Percentiles rank a stretch among this genome's conserved stretches.
phyloP scores from a whole-genome alignment of 2,797 vertebrate genomes.

The Pantherophis vulpinus region DNA sequence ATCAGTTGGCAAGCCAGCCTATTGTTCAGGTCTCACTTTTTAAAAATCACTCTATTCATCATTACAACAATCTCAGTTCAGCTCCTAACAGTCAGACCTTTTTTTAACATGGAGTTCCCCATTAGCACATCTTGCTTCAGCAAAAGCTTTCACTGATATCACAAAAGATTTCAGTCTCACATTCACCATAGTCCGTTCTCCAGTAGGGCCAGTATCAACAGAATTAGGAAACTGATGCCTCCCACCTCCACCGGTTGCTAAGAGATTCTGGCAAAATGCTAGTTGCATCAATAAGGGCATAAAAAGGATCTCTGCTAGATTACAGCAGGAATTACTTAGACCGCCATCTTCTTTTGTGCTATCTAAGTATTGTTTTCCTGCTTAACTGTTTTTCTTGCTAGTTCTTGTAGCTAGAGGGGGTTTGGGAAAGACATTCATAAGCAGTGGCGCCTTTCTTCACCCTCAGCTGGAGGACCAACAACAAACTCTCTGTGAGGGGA shows the following conservation, averaged over 20 bases:
- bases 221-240: not conserved
- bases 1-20: conserved; percentile 43
- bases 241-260: not conserved
- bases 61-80: conserved; percentile 53
- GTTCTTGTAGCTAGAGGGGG: not conserved
- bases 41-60: conserved; percentile 55
- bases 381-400: not conserved
- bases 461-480: not conserved
- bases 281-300: not conserved
- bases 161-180: conserved; percentile 46
- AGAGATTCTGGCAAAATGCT: not conserved
- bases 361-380: not conserved
- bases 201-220: not conserved
- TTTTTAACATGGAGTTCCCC: conserved; percentile 28
- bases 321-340: no score
- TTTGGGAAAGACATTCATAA: not conserved
- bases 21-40: conserved; percentile 38
- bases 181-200: not conserved
- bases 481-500: not conserved
- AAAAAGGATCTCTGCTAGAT: not conserved
- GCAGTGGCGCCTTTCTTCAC: not conserved
- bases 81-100: conserved; percentile 39
- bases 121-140: conserved; percentile 39
- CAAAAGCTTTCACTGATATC: conserved; percentile 45
- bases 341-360: not conserved